Conservation (phyloP, 2,888 invertebrate genomes). For the Epinotia nisella region DNA sequence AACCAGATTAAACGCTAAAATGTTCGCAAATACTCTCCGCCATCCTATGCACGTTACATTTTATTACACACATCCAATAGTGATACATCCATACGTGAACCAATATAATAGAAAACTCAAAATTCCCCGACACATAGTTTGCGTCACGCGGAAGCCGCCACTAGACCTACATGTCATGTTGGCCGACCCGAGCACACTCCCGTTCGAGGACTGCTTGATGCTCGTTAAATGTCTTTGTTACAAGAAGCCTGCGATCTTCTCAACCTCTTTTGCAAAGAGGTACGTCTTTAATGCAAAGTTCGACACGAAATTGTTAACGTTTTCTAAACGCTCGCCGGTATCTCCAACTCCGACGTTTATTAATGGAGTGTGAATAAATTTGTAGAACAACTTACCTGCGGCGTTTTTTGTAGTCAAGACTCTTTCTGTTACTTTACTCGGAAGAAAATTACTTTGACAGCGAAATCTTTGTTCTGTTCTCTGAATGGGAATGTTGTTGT, state of each 20-base stretch:
- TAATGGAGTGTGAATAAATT: conserved; percentile 76
- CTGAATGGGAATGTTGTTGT: conserved; percentile 29
- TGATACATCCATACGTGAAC: not conserved
- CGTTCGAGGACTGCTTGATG: conserved; percentile 38
- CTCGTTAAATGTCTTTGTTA: conserved; percentile 42
- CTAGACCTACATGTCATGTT: conserved; percentile 37
- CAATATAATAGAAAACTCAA: not conserved
- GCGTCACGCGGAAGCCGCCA: conserved; percentile 20
- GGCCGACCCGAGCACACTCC: conserved; percentile 35
- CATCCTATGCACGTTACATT: not conserved
- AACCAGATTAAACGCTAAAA: not conserved
- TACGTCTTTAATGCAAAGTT: conserved; percentile 29
- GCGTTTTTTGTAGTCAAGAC: conserved; percentile 33
- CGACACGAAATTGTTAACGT: conserved; percentile 37
- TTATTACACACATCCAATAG: not conserved
- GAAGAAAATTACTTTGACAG: conserved; percentile 27
- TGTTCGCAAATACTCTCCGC: not conserved
- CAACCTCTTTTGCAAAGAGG: conserved; percentile 17
- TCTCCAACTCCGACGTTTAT: conserved; percentile 67
- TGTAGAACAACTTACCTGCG: conserved; percentile 51
- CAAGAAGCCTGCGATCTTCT: conserved; percentile 18
- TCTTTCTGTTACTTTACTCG: conserved; percentile 32
- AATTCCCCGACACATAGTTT: conserved; percentile 1
- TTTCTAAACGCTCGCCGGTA: conserved; percentile 66
- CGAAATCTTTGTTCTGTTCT: conserved; percentile 34